phyloP scores from a whole-genome alignment of 2,888 invertebrate genomes.

The Drosophila engyochracea region DNA sequence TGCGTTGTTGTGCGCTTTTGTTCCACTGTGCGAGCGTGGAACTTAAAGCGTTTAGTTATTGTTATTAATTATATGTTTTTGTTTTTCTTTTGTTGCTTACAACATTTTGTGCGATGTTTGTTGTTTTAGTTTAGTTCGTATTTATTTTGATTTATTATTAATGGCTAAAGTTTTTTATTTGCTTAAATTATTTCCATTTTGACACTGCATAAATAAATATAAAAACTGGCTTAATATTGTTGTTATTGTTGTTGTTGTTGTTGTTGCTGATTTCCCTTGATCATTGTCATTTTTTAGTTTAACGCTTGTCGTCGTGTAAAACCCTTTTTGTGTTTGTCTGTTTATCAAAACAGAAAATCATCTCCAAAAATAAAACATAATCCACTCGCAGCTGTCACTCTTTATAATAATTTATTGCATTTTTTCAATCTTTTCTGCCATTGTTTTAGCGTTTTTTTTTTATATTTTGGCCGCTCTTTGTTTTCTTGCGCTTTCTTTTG shows the following conservation, averaged over 20 bases:
- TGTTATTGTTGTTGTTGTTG: conserved; percentile 18
- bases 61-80: conserved; percentile 13
- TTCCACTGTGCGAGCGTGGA: conserved; percentile 63
- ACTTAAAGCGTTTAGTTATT: conserved; percentile 13
- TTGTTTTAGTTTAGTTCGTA: conserved; percentile 30
- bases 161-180: conserved; percentile 29
- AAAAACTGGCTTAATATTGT: neutral
- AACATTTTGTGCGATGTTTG: conserved; percentile 66
- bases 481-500: conserved; percentile 57
- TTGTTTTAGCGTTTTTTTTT: conserved; percentile 43
- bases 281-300: conserved; percentile 23
- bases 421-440: conserved; percentile 26
- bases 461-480: conserved; percentile 39
- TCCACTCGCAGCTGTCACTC: conserved; percentile 42
- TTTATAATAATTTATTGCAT: conserved; percentile 73
- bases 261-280: conserved; percentile 20
- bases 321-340: conserved; percentile 20
- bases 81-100: conserved; percentile 32
- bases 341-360: conserved; percentile 19
- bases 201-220: conserved; percentile 51
- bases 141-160: conserved; percentile 27
- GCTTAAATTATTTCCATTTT: conserved; percentile 74
- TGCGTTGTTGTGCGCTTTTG: conserved; percentile 49
- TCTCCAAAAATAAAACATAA: conserved; percentile 14
- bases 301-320: conserved; percentile 18